phyloP scores from a whole-genome alignment of 1,140 invertebrate species.

The Octopus sinensis region DNA sequence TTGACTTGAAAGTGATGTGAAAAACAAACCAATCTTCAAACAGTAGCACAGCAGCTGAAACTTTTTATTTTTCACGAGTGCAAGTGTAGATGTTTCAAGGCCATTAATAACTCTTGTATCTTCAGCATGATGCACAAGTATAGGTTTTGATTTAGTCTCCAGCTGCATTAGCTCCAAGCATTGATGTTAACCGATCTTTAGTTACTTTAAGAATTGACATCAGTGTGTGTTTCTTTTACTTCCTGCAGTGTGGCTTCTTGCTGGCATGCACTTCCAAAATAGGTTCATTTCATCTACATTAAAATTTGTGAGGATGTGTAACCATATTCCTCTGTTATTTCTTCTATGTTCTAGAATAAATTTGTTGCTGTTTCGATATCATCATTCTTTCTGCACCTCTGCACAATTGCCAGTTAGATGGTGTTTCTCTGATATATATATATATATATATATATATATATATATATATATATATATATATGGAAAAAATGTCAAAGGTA shows the following conservation, averaged over 20 bases:
- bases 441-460: too few species aligned
- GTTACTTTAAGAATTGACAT: not conserved
- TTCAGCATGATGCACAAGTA: slow-evolving; percentile 1
- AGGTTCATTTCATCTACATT: not conserved
- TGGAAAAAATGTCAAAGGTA: too few species aligned
- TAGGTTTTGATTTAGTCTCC: not conserved
- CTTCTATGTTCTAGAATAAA: not conserved
- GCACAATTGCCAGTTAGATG: too few species aligned
- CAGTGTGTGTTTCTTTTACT: not conserved
- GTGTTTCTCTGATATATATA: too few species aligned
- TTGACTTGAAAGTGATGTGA: too few species aligned
- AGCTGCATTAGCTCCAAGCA: not conserved
- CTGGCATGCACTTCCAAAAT: not conserved
- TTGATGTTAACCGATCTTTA: not conserved
- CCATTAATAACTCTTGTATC: not conserved
- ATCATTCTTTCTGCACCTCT: too few species aligned
- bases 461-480: too few species aligned
- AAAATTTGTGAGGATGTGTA: not conserved
- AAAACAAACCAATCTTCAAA: too few species aligned
- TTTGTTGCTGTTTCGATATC: not conserved
- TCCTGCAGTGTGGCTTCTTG: not conserved
- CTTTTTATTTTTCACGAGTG: too few species aligned
- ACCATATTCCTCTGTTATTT: slow-evolving; percentile 1
- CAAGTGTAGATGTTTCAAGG: too few species aligned
- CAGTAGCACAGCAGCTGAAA: too few species aligned